Conservation (phyloP, 92 coral and sea anemone genomes). For the Palythoa caribaeorum region DNA sequence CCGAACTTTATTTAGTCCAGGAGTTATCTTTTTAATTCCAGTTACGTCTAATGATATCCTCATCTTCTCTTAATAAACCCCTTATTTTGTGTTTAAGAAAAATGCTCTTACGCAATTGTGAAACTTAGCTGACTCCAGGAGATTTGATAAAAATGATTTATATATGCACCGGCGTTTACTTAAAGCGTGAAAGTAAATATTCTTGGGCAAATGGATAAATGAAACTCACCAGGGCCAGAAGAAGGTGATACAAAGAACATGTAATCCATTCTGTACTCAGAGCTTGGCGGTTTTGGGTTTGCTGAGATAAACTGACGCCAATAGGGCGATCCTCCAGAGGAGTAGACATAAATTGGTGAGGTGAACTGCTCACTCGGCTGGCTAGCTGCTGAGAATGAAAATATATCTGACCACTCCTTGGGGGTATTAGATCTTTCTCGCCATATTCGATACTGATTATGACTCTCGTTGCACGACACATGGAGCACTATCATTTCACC, state of each 20-base stretch:
- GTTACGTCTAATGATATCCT: too few relatives aligned
- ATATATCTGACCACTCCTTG: slow-evolving; percentile 90
- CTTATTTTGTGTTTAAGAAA: too few relatives aligned
- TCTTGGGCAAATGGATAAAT: not conserved
- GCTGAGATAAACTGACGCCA: slow-evolving; percentile 95
- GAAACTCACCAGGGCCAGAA: slow-evolving; percentile 64
- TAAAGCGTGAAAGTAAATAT: too few relatives aligned
- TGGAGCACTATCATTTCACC: slow-evolving; percentile 80
- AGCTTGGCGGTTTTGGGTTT: slow-evolving; percentile 79
- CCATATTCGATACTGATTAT: slow-evolving; percentile 90
- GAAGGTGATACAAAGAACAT: slow-evolving; percentile 88
- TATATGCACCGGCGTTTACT: too few relatives aligned
- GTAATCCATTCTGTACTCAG: slow-evolving; percentile 92
- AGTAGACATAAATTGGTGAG: slow-evolving; percentile 86
- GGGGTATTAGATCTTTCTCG: slow-evolving; percentile 86
- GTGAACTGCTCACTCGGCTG: slow-evolving; percentile 81
- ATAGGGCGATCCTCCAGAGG: slow-evolving; percentile 97
- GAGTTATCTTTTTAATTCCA: too few relatives aligned
- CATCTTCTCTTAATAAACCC: too few relatives aligned
- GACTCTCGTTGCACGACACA: slow-evolving; percentile 81
- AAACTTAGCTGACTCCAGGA: too few relatives aligned
- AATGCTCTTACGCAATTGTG: too few relatives aligned
- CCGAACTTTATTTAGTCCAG: too few relatives aligned
- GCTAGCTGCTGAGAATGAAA: slow-evolving; percentile 77
- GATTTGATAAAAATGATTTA: too few relatives aligned